These are phyloP conservation scores for Sylvia borin DNA, from an alignment of 2,797 vertebrate species.

Conservation along the genomic window DNA sequence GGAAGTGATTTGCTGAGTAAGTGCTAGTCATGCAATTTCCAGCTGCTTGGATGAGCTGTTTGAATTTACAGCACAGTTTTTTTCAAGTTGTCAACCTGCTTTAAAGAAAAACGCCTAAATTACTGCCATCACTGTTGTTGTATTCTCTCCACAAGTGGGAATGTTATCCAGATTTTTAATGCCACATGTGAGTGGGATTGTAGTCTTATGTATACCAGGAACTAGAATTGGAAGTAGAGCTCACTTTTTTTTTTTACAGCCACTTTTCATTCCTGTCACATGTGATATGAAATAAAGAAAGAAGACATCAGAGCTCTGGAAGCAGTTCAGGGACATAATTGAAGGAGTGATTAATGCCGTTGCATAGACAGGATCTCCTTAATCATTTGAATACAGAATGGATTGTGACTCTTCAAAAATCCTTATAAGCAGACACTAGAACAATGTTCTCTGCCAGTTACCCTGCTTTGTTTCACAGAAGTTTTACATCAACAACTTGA, in stretches of 20 bases:
- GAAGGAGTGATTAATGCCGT: background rate
- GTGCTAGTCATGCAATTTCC: constrained; percentile 30
- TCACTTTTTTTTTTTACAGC: background rate
- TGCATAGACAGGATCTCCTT: background rate
- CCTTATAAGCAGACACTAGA: background rate
- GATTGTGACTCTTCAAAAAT: background rate
- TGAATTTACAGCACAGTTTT: constrained; percentile 43
- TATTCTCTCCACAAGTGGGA: background rate
- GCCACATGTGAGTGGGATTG: background rate
- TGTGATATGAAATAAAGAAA: background rate
- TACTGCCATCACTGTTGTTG: background rate
- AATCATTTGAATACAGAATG: background rate
- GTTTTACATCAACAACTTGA: constrained; percentile 8
- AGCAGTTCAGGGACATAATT: background rate
- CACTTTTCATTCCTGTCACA: constrained; percentile 11
- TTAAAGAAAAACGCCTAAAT: background rate
- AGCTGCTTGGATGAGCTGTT: constrained; percentile 17
- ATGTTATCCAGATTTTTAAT: background rate
- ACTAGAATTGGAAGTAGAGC: background rate
- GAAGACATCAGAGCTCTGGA: background rate
- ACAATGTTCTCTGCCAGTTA: background rate
- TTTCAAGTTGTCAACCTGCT: background rate
- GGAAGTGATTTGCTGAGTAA: constrained; percentile 57
- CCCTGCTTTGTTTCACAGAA: background rate
- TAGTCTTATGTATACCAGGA: background rate